Percentiles rank a stretch among this genome's conserved stretches.
Conservation (phyloP, 2,113 vertebrate genomes). For the Aleadryas rufinucha region DNA sequence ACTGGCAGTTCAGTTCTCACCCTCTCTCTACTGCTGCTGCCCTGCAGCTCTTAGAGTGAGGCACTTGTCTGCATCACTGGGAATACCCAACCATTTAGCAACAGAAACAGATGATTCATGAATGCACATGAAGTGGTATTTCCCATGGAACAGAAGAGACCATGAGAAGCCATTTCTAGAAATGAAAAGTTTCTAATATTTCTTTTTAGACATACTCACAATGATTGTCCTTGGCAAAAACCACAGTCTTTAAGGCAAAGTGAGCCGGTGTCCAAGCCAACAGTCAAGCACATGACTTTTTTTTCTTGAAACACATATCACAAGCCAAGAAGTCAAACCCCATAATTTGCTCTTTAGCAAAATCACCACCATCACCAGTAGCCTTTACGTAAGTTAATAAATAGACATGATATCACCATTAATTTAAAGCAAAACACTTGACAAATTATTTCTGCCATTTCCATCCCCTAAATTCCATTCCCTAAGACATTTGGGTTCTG, state of each 20-base stretch:
- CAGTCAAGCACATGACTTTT: neutral
- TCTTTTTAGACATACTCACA: neutral
- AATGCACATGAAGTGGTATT: neutral
- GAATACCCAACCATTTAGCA: neutral
- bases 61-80: neutral
- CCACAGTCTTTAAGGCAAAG: neutral
- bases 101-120: neutral
- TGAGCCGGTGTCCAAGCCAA: rapidly evolving
- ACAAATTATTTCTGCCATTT: neutral
- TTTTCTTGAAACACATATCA: neutral
- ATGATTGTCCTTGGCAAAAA: neutral
- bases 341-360: neutral
- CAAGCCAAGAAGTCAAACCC: neutral
- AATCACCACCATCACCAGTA: neutral
- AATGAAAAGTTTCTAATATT: neutral
- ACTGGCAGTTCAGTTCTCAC: neutral
- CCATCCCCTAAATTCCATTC: neutral
- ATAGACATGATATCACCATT: neutral
- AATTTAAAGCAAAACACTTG: neutral
- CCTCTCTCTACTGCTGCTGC: neutral
- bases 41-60: neutral
- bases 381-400: neutral
- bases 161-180: neutral
- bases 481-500: neutral
- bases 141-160: neutral